Evolutionary conservation across 2,797 vertebrate genomes (phyloP).

Genomic region (Hydrophis major): DNA sequence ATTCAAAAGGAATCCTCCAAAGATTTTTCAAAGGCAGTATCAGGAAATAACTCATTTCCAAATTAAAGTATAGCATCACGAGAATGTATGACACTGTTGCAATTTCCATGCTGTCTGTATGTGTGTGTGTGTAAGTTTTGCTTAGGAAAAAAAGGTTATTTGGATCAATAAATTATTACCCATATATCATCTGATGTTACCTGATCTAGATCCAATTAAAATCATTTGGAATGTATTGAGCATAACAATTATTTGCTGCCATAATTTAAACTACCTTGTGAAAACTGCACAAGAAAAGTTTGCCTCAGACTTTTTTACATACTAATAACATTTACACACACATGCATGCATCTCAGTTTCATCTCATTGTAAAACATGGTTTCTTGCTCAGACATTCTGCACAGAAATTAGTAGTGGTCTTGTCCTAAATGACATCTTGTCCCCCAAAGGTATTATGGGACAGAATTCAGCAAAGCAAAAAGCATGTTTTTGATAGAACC

Average conservation of each 20-base stretch:
- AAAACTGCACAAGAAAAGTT: no score
- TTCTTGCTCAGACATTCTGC: background rate
- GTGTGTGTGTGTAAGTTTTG: background rate
- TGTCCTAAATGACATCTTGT: background rate
- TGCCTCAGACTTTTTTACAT: background rate
- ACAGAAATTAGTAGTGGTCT: background rate
- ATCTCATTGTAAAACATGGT: background rate
- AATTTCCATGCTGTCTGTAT: background rate
- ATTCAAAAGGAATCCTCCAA: background rate
- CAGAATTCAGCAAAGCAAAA: background rate
- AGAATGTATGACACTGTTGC: background rate
- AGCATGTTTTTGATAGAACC: background rate
- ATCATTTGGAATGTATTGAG: background rate
- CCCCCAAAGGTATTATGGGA: background rate
- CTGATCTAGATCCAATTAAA: background rate
- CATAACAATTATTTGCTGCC: background rate
- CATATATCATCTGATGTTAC: background rate
- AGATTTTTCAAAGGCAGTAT: background rate
- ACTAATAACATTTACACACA: background rate
- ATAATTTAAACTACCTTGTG: background rate
- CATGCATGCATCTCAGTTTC: background rate
- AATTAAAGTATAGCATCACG: background rate
- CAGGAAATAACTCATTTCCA: background rate
- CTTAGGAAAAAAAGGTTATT: background rate
- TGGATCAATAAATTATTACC: background rate